Conservation (phyloP, 2,797 vertebrate genomes). For the Sebastolobus alascanus region DNA sequence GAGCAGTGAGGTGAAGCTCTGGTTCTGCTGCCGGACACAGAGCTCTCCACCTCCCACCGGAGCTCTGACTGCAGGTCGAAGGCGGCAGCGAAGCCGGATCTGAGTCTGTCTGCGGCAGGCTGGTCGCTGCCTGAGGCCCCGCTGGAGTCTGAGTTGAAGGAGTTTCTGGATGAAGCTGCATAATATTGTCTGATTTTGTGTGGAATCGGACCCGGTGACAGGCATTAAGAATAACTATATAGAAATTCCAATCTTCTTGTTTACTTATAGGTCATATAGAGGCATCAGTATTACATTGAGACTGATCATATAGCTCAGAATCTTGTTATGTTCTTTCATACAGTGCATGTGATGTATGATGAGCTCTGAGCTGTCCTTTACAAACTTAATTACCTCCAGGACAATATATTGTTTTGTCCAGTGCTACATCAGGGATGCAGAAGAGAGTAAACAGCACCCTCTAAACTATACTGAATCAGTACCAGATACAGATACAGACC, state of each 20-base stretch:
- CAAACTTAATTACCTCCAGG: slow-evolving; percentile 16
- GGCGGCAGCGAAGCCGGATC: not conserved
- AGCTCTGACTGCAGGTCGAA: not conserved
- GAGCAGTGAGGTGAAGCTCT: no score
- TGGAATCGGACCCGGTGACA: not conserved
- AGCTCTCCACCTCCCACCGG: not conserved
- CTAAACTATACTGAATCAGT: not conserved
- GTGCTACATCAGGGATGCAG: not conserved
- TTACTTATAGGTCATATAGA: no score
- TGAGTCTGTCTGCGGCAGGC: no score
- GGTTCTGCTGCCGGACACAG: no score
- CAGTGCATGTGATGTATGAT: slow-evolving; percentile 3
- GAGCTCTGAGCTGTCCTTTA: slow-evolving; percentile 6
- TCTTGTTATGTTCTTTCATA: slow-evolving; percentile 20
- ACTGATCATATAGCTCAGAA: slow-evolving; percentile 5
- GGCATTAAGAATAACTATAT: not conserved
- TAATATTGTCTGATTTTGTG: not conserved
- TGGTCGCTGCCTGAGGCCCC: no score
- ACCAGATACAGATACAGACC: not conserved
- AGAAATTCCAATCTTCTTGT: not conserved
- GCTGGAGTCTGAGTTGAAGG: no score
- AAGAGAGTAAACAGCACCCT: not conserved
- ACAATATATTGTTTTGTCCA: not conserved
- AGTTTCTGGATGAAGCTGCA: no score
- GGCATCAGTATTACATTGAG: no score